Conservation (phyloP, 35 echinoderm and acorn worm species). For the Heliocidaris erythrogramma region DNA sequence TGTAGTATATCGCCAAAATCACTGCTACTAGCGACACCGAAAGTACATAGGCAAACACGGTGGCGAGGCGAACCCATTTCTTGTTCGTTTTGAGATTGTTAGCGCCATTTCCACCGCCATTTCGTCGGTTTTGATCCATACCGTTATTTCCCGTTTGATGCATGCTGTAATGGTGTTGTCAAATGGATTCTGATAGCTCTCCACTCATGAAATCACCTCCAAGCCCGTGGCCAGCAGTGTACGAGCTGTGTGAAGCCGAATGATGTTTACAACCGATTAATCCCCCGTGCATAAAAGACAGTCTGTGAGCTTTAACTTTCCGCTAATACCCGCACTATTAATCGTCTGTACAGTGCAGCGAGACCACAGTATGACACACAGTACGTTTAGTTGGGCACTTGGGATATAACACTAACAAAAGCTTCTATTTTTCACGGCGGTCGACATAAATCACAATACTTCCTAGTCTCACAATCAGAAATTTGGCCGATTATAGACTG, state of each 20-base stretch:
- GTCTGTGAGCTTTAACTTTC: constrained; percentile 3
- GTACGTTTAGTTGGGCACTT: neutral
- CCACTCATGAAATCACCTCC: neutral
- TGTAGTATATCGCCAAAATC: constrained; percentile 94
- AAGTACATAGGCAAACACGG: constrained; percentile 93
- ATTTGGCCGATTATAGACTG: neutral
- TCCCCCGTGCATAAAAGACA: neutral
- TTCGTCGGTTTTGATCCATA: constrained; percentile 60
- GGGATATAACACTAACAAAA: neutral
- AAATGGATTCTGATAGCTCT: neutral
- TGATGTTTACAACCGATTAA: neutral
- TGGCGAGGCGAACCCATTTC: constrained; percentile 96
- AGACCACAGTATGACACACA: neutral
- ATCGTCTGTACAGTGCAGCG: neutral
- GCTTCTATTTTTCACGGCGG: too few relatives aligned
- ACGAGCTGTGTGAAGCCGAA: neutral
- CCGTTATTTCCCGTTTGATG: constrained; percentile 49
- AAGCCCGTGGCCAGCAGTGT: neutral
- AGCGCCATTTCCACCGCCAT: constrained; percentile 61
- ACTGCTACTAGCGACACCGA: constrained; percentile 92
- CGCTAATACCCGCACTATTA: neutral
- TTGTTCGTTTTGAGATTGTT: constrained; percentile 93
- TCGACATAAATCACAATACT: neutral
- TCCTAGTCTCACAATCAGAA: too few relatives aligned
- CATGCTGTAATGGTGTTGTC: neutral